These are phyloP conservation scores for Solea solea DNA, from an alignment of 2,113 vertebrate species.

Conservation along the genomic window DNA sequence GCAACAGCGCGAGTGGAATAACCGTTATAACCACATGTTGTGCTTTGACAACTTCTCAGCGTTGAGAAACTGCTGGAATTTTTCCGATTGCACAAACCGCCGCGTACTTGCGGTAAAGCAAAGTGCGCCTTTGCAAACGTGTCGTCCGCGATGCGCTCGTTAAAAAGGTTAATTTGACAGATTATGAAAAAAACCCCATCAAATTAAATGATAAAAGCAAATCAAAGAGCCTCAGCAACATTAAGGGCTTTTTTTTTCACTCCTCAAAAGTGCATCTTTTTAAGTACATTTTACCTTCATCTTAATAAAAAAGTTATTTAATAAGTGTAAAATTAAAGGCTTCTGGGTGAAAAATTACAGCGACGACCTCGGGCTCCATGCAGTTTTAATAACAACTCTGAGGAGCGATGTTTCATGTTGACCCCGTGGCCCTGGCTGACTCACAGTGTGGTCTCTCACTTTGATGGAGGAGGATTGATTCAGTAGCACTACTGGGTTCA, in stretches of 20 bases:
- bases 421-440: constrained; percentile 41
- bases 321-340: constrained; percentile 58
- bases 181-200: too few species aligned
- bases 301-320: constrained; percentile 52
- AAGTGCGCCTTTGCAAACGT: too few species aligned
- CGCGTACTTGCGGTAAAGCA: too few species aligned
- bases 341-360: constrained; percentile 54
- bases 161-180: too few species aligned
- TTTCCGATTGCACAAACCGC: too few species aligned
- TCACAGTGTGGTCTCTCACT: constrained; percentile 58
- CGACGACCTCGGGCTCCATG: constrained; percentile 53
- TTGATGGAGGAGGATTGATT: constrained; percentile 63
- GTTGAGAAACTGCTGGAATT: too few species aligned
- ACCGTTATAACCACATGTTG: too few species aligned
- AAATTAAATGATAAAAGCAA: too few species aligned
- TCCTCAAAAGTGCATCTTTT: constrained; percentile 40
- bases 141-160: too few species aligned
- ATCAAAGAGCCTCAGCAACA: too few species aligned
- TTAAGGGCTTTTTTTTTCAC: not conserved
- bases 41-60: too few species aligned
- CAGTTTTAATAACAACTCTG: constrained; percentile 66
- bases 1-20: too few species aligned
- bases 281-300: constrained; percentile 45
- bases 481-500: constrained; percentile 70
- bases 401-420: constrained; percentile 55